Base-by-base conservation (phyloP, 2,797 vertebrate species). In the Aphelocoma californica region DNA sequence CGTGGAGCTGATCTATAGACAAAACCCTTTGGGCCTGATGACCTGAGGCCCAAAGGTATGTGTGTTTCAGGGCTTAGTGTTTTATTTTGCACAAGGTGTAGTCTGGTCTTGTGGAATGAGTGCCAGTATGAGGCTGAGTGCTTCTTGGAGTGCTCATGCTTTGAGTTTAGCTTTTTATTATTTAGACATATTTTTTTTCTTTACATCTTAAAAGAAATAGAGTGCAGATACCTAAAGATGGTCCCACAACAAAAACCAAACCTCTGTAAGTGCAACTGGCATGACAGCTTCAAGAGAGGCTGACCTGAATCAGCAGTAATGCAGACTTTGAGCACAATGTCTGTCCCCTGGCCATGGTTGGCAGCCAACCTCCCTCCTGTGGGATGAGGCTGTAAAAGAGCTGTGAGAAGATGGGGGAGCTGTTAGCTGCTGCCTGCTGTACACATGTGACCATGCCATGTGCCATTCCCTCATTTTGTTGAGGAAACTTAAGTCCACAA, bases 371-470 rank as follows among this genome's bases (percentile, higher is more conserved):
- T 66, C 34, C 8, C 34, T 71, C 36, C 36, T 24, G 2, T 1
- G 7, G 64, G 56, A 58, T 12, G 40, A 18, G 31, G 40, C 56
- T 82, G 60, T 53, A 50, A 85, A 36, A 65, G 81, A 73, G 44
- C 81, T 58, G 26, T 34, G 69, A 82, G 81, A 62, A 53, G 66
- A 34, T 2, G 42, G 0, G 19, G 56, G 56, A 62, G 56, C 54
- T 57, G 58, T 53, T 72, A 72, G 48, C 61, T 86, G 47, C 40
- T 90, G 31, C 29, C 16, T 73, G n/a, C 57, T 23, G 4, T 42
- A 20, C 17, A 54, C 31, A 12, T 0, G 2, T 45, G 50, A 54
- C 21, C 2, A 1, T 54, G 36, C 47, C 4, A 0, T 60, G 40
- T 71, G 73, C 54, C 3, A 3, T 47, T 92, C 34, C 54, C 31